These are phyloP conservation scores for Oasisia sp. DNA, from an alignment of 2,888 invertebrate species.

Conservation along the genomic window DNA sequence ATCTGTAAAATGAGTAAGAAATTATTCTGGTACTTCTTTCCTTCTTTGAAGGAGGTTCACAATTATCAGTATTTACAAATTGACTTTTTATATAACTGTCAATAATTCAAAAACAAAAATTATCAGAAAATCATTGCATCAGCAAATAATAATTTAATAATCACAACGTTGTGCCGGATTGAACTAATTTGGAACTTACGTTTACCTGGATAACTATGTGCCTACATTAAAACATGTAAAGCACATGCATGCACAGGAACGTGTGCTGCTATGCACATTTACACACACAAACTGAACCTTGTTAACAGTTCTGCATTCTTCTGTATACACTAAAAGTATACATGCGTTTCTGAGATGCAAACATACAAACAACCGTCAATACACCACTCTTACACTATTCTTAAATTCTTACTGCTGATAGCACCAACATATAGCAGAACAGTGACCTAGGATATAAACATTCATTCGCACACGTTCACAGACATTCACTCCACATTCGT, in stretches of 20 bases:
- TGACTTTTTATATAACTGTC: neutral
- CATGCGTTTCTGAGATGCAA: neutral
- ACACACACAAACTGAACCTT: neutral
- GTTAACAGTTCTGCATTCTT: neutral
- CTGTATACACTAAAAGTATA: neutral
- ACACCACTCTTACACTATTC: slow-evolving; percentile 3
- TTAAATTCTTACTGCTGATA: neutral
- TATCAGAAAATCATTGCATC: neutral
- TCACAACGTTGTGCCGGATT: neutral
- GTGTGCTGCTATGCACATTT: neutral
- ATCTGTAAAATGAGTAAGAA: neutral
- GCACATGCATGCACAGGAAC: neutral
- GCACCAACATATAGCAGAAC: slow-evolving; percentile 2
- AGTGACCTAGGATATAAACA: neutral
- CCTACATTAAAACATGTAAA: slow-evolving; percentile 11
- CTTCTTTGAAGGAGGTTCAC: neutral
- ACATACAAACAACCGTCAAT: neutral
- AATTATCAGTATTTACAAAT: neutral
- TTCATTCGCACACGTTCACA: neutral
- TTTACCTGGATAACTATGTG: slow-evolving; percentile 13
- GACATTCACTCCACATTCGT: neutral
- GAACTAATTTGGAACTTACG: neutral
- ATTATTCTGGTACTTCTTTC: neutral
- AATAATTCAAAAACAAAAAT: neutral
- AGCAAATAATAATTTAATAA: neutral